Percentiles rank a stretch among this genome's conserved stretches.
Evolutionary conservation across 2,888 invertebrate species (phyloP).

Genomic region (Melanostoma scalare): DNA sequence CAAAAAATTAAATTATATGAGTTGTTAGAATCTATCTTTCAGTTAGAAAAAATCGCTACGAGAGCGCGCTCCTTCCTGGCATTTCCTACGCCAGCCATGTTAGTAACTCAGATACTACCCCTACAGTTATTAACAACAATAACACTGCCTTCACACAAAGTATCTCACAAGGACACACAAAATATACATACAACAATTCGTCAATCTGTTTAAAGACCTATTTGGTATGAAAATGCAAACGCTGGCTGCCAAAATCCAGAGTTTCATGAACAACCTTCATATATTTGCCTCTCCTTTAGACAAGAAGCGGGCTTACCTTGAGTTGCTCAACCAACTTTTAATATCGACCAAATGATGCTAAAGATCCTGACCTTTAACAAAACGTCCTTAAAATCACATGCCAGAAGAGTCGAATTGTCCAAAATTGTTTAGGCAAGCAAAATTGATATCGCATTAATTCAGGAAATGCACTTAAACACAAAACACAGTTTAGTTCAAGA

Average conservation of each 20-base stretch:
- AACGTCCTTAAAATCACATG: slow-evolving; percentile 18
- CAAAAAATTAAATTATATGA: neutral
- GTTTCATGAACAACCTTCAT: neutral
- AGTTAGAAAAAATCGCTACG: neutral
- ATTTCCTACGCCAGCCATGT: no score
- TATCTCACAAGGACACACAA: neutral
- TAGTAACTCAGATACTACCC: no score
- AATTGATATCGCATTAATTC: slow-evolving; percentile 22
- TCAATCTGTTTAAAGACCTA: slow-evolving; percentile 9
- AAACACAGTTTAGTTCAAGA: slow-evolving; percentile 9
- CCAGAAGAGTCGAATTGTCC: slow-evolving; percentile 5
- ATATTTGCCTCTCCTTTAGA: neutral
- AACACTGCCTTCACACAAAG: neutral
- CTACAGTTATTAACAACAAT: neutral
- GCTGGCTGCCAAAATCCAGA: slow-evolving; percentile 1
- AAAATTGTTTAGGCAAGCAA: neutral
- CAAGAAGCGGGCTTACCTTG: slow-evolving; percentile 17
- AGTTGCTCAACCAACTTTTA: neutral
- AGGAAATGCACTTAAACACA: slow-evolving; percentile 15
- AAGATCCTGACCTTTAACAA: slow-evolving; percentile 27
- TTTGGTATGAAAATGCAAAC: neutral
- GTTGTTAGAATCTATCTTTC: neutral
- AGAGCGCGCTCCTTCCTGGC: no score
- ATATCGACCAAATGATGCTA: neutral
- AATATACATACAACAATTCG: slow-evolving; percentile 20